A percentile compares a stretch with the other conserved stretches of the same genome.
Conservation (phyloP, 2,888 invertebrate species). For the Eupithecia abbreviata region DNA sequence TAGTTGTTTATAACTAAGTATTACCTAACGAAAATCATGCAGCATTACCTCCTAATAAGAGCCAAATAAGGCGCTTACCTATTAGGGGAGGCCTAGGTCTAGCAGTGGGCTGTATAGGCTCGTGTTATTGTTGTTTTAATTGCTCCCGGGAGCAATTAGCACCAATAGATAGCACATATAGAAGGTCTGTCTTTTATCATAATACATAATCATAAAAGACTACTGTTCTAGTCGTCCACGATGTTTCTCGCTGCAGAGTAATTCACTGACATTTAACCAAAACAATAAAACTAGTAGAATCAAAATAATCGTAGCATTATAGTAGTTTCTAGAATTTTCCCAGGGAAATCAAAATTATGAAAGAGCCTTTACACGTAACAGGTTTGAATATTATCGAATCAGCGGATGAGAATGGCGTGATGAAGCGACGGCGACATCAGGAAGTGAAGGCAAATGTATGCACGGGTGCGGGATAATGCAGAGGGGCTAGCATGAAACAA, state of each 20-base stretch:
- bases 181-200: not conserved
- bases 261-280: not conserved
- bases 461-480: not conserved
- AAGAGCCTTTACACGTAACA: constrained; percentile 5
- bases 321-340: not conserved
- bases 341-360: constrained; percentile 9
- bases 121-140: not conserved
- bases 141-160: not conserved
- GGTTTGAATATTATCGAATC: constrained; percentile 20
- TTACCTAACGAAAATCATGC: not conserved
- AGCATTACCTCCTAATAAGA: not conserved
- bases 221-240: not conserved
- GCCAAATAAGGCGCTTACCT: no score
- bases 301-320: not conserved
- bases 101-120: not conserved
- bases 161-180: no score
- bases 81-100: not conserved
- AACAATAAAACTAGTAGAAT: not conserved
- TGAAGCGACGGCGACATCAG: constrained; percentile 24
- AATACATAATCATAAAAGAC: not conserved
- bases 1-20: not conserved
- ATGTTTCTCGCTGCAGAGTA: not conserved
- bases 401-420: constrained; percentile 24
- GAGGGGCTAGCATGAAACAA: constrained; percentile 5
- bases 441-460: constrained; percentile 36